Evolutionary conservation across 2,888 invertebrate genomes (phyloP), one percentile per base, ranked within the genome.

Genomic region (Cheilosia vernalis): DNA sequence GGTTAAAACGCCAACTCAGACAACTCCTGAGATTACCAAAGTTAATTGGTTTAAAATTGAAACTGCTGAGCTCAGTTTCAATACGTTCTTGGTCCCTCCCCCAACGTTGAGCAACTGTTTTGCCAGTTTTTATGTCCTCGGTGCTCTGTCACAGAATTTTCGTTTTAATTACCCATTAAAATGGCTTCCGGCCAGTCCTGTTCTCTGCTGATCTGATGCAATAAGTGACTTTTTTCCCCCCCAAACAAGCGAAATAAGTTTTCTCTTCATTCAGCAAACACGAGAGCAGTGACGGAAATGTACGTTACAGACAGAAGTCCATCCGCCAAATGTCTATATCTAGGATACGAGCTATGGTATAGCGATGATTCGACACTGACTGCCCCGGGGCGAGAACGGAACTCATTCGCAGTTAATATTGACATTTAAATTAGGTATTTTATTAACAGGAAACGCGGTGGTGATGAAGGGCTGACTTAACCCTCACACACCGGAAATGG

Each of bases 371-470:
- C 74, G 47, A 66, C 61, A 21, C 17, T 53, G 21, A n/a, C 44
- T 30, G 17, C 49, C n/a, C 63, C 40, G 51, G 56, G 58, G 47
- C 64, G 60, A 56, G 64, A 60, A 53, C 64, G 58, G 64, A 74
- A 69, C 70, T 80, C 80, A 72, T 81, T 72, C 69, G 70, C 83
- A 78, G 81, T 87, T 87, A 88, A 89, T 89, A 90, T 90, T 89
- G 90, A 88, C 89, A 89, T 88, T 87, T 88, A 89, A 90, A 90
- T 90, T 90, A 89, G 88, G 82, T 84, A 80, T 80, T 74, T 84
- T 80, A 84, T 84, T 69, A 74, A 80, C 64, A 70, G 84, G 70
- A 84, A 79, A 27, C 61, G 37, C 55, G 58, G 44, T 51, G 60
- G 51, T 37, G 55, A 51, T 13, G 51, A 13, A 51, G 9, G 51